phyloP scores from a whole-genome alignment of 2,113 vertebrate species.

The Nyctereutes procyonoides region DNA sequence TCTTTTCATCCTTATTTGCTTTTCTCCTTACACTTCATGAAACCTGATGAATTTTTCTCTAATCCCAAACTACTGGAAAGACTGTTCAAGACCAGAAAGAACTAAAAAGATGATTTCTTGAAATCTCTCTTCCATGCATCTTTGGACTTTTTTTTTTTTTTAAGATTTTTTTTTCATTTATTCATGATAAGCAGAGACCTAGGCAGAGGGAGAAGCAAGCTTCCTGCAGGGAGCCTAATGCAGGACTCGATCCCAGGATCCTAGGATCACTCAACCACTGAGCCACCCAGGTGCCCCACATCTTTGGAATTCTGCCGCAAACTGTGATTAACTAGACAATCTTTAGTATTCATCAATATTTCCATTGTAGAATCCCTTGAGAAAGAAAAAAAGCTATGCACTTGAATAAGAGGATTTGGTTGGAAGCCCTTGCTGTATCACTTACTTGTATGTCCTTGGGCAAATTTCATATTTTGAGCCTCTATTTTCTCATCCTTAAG shows the following conservation, averaged over 20 bases:
- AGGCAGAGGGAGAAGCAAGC: too few relatives aligned
- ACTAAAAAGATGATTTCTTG: constrained; percentile 45
- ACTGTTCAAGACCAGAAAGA: constrained; percentile 2
- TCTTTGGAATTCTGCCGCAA: background rate
- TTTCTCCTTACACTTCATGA: constrained; percentile 5
- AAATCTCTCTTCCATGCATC: background rate
- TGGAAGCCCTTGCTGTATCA: constrained; percentile 5
- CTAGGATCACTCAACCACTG: too few relatives aligned
- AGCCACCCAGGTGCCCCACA: too few relatives aligned
- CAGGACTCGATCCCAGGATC: too few relatives aligned
- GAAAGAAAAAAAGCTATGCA: background rate
- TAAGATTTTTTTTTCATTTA: too few relatives aligned
- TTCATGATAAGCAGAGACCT: too few relatives aligned
- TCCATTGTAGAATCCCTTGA: background rate
- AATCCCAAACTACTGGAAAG: constrained; percentile 11
- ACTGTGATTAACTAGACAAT: background rate
- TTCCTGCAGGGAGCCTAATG: too few relatives aligned
- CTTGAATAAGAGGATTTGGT: background rate
- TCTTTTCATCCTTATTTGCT: constrained; percentile 28
- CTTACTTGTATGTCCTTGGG: background rate
- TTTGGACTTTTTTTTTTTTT: background rate
- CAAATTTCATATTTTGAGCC: constrained; percentile 47
- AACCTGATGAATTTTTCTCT: constrained; percentile 8
- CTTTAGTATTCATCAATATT: constrained; percentile 33
- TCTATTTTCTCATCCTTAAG: constrained; percentile 28